These are phyloP conservation scores for Heliconius sara DNA, from an alignment of 2,888 invertebrate genomes.

Conservation along the genomic window DNA sequence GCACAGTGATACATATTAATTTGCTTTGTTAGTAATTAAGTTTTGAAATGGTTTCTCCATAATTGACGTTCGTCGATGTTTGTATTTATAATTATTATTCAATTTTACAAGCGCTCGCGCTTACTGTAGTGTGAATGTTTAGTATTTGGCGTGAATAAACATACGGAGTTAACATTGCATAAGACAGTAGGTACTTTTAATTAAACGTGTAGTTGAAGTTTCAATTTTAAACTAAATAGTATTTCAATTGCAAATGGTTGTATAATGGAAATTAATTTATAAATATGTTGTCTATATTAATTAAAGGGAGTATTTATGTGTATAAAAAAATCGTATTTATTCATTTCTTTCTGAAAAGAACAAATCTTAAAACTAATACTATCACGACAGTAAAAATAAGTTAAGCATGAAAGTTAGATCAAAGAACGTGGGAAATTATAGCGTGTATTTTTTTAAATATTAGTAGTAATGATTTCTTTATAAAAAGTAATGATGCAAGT, in stretches of 20 bases:
- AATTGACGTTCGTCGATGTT: constrained; percentile 46
- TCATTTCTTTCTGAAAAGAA: too few species aligned
- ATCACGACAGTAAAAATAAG: too few species aligned
- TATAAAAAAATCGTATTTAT: too few species aligned
- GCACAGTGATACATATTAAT: constrained; percentile 54
- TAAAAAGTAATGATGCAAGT: too few species aligned
- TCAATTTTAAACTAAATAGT: constrained; percentile 1
- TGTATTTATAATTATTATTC: constrained; percentile 47
- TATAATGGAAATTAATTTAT: background rate
- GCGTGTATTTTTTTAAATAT: too few species aligned
- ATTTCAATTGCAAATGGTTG: background rate
- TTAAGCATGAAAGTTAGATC: too few species aligned
- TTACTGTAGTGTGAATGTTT: constrained; percentile 16
- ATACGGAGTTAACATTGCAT: constrained; percentile 27
- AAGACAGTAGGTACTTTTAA: constrained; percentile 37
- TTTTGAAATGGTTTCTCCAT: constrained; percentile 44
- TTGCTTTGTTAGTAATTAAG: constrained; percentile 52
- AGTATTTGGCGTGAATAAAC: constrained; percentile 24
- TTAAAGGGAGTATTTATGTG: too few species aligned
- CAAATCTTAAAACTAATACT: too few species aligned
- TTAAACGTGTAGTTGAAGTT: background rate
- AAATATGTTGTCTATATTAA: background rate
- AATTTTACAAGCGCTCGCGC: constrained; percentile 39
- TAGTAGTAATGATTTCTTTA: too few species aligned
- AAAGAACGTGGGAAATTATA: too few species aligned